phyloP scores from a whole-genome alignment of 2,797 vertebrate species.

The Iguana delicatissima region DNA sequence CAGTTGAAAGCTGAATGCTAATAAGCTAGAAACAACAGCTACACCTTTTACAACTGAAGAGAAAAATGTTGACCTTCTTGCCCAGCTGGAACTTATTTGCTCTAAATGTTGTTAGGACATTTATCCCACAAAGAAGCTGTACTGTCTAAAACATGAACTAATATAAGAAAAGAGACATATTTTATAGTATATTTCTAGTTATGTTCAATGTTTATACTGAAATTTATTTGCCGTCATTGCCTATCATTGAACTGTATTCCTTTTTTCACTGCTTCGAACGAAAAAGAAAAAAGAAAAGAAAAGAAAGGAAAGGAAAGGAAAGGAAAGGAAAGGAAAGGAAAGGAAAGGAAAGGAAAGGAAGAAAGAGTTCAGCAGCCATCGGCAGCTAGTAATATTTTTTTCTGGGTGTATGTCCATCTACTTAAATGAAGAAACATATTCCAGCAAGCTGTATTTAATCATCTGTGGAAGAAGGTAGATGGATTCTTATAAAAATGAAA shows the following conservation, averaged over 20 bases:
- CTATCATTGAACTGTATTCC: background rate
- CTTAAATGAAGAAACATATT: background rate
- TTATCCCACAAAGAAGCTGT: background rate
- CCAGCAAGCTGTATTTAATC: background rate
- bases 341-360: too few species aligned
- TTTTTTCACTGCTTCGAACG: background rate
- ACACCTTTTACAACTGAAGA: constrained; percentile 10
- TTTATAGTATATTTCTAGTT: constrained; percentile 24
- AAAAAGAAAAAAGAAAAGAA: background rate
- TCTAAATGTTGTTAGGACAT: constrained; percentile 26
- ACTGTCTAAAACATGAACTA: constrained; percentile 9
- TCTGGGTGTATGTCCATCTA: background rate
- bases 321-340: too few species aligned
- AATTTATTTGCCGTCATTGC: background rate
- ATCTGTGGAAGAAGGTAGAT: background rate
- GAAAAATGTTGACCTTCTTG: constrained; percentile 21
- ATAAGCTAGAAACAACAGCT: constrained; percentile 2
- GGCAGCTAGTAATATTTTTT: background rate
- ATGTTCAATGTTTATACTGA: constrained; percentile 28
- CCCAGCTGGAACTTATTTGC: background rate
- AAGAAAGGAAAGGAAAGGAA: background rate
- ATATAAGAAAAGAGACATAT: background rate
- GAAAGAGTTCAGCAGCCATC: background rate
- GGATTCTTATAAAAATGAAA: background rate
- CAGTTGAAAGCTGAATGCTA: background rate